Evolutionary conservation across 2,888 invertebrate genomes (phyloP).

Genomic region (Spodoptera exigua): DNA sequence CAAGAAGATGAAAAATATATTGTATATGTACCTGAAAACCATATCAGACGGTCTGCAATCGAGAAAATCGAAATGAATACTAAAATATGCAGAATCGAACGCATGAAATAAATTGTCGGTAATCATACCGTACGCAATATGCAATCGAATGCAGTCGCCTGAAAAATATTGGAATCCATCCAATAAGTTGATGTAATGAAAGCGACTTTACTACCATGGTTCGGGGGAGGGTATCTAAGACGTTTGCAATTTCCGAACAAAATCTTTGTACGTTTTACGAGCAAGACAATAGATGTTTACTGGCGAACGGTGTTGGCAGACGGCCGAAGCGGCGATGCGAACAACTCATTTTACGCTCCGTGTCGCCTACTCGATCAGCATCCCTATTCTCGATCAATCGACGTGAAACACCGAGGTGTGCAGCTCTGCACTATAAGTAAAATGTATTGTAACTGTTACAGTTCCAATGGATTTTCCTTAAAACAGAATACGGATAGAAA

Average conservation of each 20-base stretch:
- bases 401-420: constrained; percentile 64
- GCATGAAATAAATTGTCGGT: constrained; percentile 70
- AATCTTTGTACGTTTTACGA: constrained; percentile 82
- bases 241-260: constrained; percentile 83
- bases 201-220: constrained; percentile 79
- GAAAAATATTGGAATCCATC: constrained; percentile 86
- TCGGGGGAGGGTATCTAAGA: constrained; percentile 71
- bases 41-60: constrained; percentile 21
- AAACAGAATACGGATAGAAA: constrained; percentile 60
- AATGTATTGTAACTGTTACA: constrained; percentile 57
- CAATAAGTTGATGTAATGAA: constrained; percentile 87
- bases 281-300: constrained; percentile 83
- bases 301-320: constrained; percentile 77
- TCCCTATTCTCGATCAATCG: constrained; percentile 76
- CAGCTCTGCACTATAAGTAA: constrained; percentile 63
- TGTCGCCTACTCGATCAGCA: constrained; percentile 75
- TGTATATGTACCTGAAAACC: constrained; percentile 13
- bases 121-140: constrained; percentile 75
- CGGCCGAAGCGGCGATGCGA: constrained; percentile 81
- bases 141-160: constrained; percentile 80
- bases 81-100: constrained; percentile 54
- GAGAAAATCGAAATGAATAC: constrained; percentile 29
- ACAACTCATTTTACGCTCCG: constrained; percentile 86
- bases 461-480: constrained; percentile 54
- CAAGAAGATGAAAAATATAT: neutral